A percentile compares a stretch with the other conserved stretches of the same genome.
Conservation (phyloP, 2,797 vertebrate genomes). For the Pangasius sanitwongsei region DNA sequence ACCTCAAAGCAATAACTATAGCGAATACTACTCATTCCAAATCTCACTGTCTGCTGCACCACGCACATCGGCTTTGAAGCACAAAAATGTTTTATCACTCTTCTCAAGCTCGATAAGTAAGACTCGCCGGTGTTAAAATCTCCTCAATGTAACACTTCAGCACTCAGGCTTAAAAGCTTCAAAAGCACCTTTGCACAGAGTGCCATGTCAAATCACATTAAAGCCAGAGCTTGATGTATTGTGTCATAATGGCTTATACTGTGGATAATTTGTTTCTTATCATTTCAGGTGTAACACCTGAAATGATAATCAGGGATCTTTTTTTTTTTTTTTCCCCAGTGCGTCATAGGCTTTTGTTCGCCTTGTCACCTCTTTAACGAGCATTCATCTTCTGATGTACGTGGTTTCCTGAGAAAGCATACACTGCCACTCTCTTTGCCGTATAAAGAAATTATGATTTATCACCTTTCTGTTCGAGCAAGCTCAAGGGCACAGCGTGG, state of each 20-base stretch:
- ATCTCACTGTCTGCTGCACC: not conserved
- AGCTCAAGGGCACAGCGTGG: constrained; percentile 16
- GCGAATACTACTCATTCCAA: not conserved
- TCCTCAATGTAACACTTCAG: not conserved
- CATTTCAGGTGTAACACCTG: not conserved
- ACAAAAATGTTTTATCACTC: not conserved
- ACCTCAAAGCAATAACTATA: not conserved
- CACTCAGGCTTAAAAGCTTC: constrained; percentile 11
- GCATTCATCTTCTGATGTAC: constrained; percentile 14
- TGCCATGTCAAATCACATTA: not conserved
- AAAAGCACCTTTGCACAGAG: not conserved
- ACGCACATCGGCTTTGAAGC: not conserved
- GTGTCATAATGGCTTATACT: not conserved
- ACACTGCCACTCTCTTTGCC: not conserved
- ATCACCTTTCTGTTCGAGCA: constrained; percentile 27
- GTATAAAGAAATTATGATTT: constrained; percentile 28
- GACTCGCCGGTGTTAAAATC: constrained; percentile 1
- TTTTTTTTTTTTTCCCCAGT: not conserved
- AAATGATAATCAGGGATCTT: constrained; percentile 1
- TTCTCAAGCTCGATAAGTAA: constrained; percentile 6
- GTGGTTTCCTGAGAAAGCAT: constrained; percentile 13
- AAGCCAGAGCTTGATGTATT: not conserved
- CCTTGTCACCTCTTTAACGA: constrained; percentile 19
- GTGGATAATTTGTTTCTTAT: not conserved
- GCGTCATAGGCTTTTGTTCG: constrained; percentile 25